A percentile compares a stretch with the other conserved stretches of the same genome.
phyloP scores from a whole-genome alignment of 2,888 invertebrate species.

The Scaptomyza reducta region DNA sequence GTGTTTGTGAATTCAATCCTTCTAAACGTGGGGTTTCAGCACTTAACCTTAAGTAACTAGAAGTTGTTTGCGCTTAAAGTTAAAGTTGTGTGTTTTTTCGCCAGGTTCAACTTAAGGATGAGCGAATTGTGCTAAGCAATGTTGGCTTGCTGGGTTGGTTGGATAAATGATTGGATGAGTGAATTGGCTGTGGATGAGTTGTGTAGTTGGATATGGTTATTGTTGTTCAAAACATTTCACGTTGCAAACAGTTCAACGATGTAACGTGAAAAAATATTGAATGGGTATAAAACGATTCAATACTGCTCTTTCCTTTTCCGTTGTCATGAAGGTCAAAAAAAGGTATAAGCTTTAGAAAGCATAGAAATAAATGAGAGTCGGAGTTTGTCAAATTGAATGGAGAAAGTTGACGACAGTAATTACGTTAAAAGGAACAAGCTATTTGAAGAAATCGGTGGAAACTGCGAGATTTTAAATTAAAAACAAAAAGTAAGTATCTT shows the following conservation, averaged over 20 bases:
- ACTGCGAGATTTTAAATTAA: too few species aligned
- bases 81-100: conserved; percentile 5
- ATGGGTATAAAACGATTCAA: neutral
- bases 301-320: neutral
- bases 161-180: conserved; percentile 10
- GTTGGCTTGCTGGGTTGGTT: neutral
- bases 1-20: conserved; percentile 4
- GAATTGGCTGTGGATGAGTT: neutral
- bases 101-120: conserved; percentile 17
- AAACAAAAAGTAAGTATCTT: too few species aligned
- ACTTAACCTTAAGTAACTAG: conserved; percentile 32
- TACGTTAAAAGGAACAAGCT: too few species aligned
- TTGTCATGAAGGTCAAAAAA: neutral
- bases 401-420: too few species aligned
- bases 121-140: conserved; percentile 12
- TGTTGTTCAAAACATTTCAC: conserved; percentile 6
- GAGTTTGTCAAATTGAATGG: too few species aligned
- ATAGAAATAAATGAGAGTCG: too few species aligned
- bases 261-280: neutral
- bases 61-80: conserved; percentile 21
- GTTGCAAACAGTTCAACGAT: neutral
- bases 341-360: neutral
- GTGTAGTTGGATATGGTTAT: conserved; percentile 5
- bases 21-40: conserved; percentile 23
- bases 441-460: too few species aligned